Percentiles rank a stretch among this genome's conserved stretches.
These are phyloP conservation scores for Drosophila albomicans DNA, from an alignment of 1,140 invertebrate genomes.

Conservation along the genomic window DNA sequence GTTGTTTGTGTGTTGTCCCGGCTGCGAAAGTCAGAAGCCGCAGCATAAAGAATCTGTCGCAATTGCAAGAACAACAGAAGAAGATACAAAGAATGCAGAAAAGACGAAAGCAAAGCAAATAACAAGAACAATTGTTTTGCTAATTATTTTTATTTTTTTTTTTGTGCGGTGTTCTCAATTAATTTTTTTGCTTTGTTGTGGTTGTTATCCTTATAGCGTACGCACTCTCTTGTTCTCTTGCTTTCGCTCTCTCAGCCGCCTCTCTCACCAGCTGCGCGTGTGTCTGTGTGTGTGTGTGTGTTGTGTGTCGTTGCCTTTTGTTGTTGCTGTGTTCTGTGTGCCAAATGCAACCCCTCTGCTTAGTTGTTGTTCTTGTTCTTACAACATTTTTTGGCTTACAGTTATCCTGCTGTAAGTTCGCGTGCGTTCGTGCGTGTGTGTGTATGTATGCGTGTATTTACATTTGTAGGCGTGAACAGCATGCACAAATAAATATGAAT, in stretches of 20 bases:
- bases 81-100: neutral
- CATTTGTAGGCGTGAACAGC: slow-evolving; percentile 3
- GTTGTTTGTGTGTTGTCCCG: slow-evolving; percentile 20
- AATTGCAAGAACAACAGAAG: slow-evolving; percentile 25
- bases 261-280: neutral
- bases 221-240: slow-evolving; percentile 5
- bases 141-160: slow-evolving; percentile 3
- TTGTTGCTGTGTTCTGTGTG: slow-evolving; percentile 12
- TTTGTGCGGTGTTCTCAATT: neutral
- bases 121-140: slow-evolving; percentile 14
- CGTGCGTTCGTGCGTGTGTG: neutral
- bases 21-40: slow-evolving; percentile 29
- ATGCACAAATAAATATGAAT: slow-evolving; percentile 37
- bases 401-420: neutral
- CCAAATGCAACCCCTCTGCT: slow-evolving; percentile 35
- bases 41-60: slow-evolving; percentile 30
- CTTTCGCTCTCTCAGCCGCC: neutral
- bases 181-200: slow-evolving; percentile 28
- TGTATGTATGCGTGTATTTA: slow-evolving; percentile 1
- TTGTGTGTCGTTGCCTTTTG: slow-evolving; percentile 24
- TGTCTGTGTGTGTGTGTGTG: neutral
- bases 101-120: slow-evolving; percentile 13
- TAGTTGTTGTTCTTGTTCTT: slow-evolving; percentile 24
- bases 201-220: slow-evolving; percentile 36
- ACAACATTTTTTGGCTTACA: slow-evolving; percentile 31